Percentiles rank a stretch among this genome's conserved stretches.
Conservation (phyloP, 2,113 vertebrate species). For the Corapipo altera region DNA sequence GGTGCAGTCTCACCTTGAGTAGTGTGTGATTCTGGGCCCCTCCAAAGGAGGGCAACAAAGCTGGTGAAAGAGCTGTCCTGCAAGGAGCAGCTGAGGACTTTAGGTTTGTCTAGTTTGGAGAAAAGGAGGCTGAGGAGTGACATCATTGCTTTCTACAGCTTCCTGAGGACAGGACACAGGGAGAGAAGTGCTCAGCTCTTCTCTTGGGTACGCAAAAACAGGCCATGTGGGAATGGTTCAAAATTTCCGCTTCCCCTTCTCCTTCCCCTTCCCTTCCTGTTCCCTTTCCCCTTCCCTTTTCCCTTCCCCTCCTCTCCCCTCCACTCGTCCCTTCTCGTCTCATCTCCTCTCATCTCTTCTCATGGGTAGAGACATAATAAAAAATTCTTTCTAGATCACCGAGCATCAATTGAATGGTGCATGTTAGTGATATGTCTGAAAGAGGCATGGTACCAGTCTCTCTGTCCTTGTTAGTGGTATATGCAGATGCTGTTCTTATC, state of each 20-base stretch:
- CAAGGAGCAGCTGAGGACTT: not conserved
- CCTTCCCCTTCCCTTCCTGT: not conserved
- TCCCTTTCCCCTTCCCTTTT: accelerated
- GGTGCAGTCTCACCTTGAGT: not conserved
- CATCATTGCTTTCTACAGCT: not conserved
- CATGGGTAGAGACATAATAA: not conserved
- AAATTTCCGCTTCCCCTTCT: not conserved
- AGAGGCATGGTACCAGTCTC: not conserved
- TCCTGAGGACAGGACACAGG: not conserved
- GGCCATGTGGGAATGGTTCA: not conserved
- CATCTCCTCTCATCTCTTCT: too few relatives aligned
- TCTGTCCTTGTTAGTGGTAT: not conserved
- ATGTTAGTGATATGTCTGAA: not conserved
- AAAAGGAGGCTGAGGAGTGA: not conserved
- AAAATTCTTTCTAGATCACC: not conserved
- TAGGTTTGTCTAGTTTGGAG: not conserved
- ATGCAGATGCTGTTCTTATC: not conserved
- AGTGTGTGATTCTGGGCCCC: not conserved
- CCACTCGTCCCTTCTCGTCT: too few relatives aligned
- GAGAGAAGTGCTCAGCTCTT: not conserved
- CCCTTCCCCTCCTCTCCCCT: too few relatives aligned
- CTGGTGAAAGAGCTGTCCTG: not conserved
- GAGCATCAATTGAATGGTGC: not conserved
- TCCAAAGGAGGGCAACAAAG: not conserved
- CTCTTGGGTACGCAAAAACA: not conserved